phyloP scores from a whole-genome alignment of 1,140 invertebrate genomes.

The Sycophaga agraensis region DNA sequence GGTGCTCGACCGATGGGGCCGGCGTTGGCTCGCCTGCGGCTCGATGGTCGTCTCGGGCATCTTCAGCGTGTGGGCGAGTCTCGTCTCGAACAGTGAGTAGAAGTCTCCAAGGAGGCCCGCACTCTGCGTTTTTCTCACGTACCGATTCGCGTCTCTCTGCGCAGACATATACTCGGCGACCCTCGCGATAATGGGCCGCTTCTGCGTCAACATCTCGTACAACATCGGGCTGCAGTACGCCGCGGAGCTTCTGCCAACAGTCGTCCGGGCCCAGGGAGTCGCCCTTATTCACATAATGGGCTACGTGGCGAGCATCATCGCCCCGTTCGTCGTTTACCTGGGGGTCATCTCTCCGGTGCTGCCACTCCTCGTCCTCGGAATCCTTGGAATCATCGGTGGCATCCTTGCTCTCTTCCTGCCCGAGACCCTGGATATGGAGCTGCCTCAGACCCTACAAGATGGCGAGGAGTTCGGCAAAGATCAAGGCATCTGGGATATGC shows the following conservation, averaged over 20 bases:
- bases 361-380: conserved; percentile 74
- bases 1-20: conserved; percentile 78
- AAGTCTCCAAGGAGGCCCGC: too few relatives aligned
- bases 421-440: conserved; percentile 78
- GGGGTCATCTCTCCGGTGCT: conserved; percentile 68
- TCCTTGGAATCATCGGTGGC: conserved; percentile 72
- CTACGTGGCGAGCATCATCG: conserved; percentile 78
- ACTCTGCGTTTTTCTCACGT: too few relatives aligned
- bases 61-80: conserved; percentile 71
- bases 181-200: conserved; percentile 76
- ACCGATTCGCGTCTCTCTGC: conserved; percentile 4
- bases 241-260: conserved; percentile 83
- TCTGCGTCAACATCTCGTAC: conserved; percentile 84
- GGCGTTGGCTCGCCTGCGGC: conserved; percentile 80
- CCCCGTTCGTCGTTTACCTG: conserved; percentile 81
- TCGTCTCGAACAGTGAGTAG: conserved; percentile 52
- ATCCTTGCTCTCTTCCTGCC: conserved; percentile 74
- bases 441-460: conserved; percentile 80
- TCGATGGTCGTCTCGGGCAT: conserved; percentile 77
- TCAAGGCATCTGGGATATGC: conserved; percentile 77
- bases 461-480: conserved; percentile 81
- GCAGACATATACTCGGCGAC: conserved; percentile 68
- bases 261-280: conserved; percentile 81
- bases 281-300: conserved; percentile 85
- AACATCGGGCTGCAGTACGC: conserved; percentile 89